Evolutionary conservation across 2,797 vertebrate species (phyloP), one percentile per base, ranked within the genome.

Genomic region (Xiphophorus birchmanni): DNA sequence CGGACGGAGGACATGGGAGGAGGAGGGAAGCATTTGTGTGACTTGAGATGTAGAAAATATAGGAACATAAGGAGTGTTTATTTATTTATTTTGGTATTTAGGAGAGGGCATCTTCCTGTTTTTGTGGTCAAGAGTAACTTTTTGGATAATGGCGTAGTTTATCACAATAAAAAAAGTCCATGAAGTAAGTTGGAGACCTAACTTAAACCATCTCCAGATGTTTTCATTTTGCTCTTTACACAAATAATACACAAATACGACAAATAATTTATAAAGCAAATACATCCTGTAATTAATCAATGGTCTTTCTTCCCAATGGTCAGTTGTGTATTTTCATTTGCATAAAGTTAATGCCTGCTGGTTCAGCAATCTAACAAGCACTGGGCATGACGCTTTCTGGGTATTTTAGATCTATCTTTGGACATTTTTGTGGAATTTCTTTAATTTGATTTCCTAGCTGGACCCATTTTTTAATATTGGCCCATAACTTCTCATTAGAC

Each of bases 1-100:
- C 86, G 91, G 90, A 93, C 85, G 54, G 73, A 69, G 80, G 88
- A 80, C 74, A 82, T 85, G 78, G 86, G 73, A 81, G 86, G 84
- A 88, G 71, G 54, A 89, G 87, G 48, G 45, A 35, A 77, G 82
- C 88, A 86, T 78, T 72, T 84, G 71, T 85, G 74, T 78, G 72
- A 78, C 77, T 73, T 71, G 79, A 88, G 77, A 82, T 56, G 60
- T 80, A 77, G 72, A 78, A 88, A 85, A 87, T 80, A 26, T 81
- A 80, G 63, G 65, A 76, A 76, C 79, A 73, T 81, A 79, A 89
- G 82, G 81, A 83, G 7, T 35, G 45, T 18, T 48, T 47, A 21
- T 56, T 72, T 13, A 40, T 7, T 56, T 54, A 54, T 54, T 44
- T 50, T 17, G 42, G 10, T 80, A 54, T 56, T 78, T 77, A 17